Evolutionary conservation across 2,113 vertebrate species (phyloP), one percentile per base, ranked within the genome.

Genomic region (Scalopus aquaticus): DNA sequence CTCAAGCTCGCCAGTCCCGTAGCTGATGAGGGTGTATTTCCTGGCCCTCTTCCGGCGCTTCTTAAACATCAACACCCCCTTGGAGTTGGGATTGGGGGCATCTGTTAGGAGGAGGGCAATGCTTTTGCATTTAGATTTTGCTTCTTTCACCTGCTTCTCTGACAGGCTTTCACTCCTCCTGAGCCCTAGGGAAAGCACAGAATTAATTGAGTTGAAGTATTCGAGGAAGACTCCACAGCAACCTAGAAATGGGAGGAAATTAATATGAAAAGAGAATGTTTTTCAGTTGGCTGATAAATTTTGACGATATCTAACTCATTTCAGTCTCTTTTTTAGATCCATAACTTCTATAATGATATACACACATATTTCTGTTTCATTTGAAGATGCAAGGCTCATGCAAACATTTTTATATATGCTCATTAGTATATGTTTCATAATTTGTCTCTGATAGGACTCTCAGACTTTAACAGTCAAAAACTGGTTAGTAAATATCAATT

Each of bases 41-140:
- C 99, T 99, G 3, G 99, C 99, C 96, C 99, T 98, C 97, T 99
- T 99, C 28, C 99, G 99, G 65, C 99, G 99, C 98, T 99, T 99
- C 98, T 99, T 99, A 98, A 99, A 99, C 99, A 99, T 99, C 98
- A 99, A 99, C 98, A 99, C 98, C 97, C 99, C 99, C 97, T 99
- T 99, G 98, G 99, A 99, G 95, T 99, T 99, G 97, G 99, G 99
- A 95, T 99, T 99, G 96, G 99, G 98, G 51, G 99, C 99, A 79
- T 99, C 99, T 0, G 99, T 99, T 60, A 99, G 98, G 86, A 99
- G 99, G 35, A 99, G 98, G 56, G 99, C 99, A 94, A 99, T 99
- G 90, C 99, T 99, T 97, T 99, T 99, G 98, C 99, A 99, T 99
- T 99, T 99, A 98, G 99, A 99, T 97, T 99, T 99, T 76, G 99